phyloP scores from a whole-genome alignment of 2,797 vertebrate genomes.

The Pangasius mekongensis region DNA sequence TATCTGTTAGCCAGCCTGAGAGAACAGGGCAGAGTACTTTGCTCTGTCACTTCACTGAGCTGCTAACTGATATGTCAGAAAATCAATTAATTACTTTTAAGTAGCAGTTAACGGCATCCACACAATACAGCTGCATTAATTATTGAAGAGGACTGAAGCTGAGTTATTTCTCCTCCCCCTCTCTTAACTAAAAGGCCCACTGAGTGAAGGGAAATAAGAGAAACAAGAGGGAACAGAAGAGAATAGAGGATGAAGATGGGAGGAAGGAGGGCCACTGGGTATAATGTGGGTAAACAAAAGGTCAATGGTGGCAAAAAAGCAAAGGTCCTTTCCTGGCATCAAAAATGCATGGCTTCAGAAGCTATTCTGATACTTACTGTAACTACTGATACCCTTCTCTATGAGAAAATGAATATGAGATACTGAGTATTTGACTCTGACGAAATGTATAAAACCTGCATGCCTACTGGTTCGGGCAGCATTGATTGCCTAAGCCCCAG shows the following conservation, averaged over 20 bases:
- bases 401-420: conserved; percentile 28
- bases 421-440: conserved; percentile 21
- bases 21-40: conserved; percentile 54
- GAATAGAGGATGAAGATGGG: not conserved
- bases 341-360: conserved; percentile 37
- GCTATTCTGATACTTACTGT: conserved; percentile 35
- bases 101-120: conserved; percentile 90
- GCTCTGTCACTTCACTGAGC: conserved; percentile 78
- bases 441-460: conserved; percentile 13
- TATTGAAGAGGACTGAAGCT: conserved; percentile 86
- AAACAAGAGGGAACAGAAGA: conserved; percentile 16
- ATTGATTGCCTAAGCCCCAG: conserved; percentile 50
- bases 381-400: conserved; percentile 15
- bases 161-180: conserved; percentile 65
- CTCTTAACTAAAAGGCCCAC: conserved; percentile 67
- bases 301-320: not conserved
- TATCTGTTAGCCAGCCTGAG: conserved; percentile 53
- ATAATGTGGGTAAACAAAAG: conserved; percentile 24
- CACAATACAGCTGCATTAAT: conserved; percentile 89
- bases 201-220: conserved; percentile 46
- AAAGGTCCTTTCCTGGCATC: conserved; percentile 31
- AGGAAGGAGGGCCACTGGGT: not conserved
- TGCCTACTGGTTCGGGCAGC: conserved; percentile 48
- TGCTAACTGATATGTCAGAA: conserved; percentile 98
- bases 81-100: conserved; percentile 99